Base-by-base conservation (phyloP, 2,797 vertebrate genomes). In the Amblyopsis hoosieri region DNA sequence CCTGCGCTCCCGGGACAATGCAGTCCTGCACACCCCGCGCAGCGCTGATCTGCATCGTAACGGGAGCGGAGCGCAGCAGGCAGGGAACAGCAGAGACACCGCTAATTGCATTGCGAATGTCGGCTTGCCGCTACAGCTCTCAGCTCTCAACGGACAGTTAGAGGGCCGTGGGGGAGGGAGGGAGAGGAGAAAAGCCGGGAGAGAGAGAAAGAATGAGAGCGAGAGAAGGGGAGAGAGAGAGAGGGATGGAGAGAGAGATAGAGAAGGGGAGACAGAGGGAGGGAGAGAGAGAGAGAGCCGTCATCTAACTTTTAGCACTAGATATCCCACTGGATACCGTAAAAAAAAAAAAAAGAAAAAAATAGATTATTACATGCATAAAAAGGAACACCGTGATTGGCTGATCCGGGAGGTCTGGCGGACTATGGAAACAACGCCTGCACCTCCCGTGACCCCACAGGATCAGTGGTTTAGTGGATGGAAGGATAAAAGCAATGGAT, bases 31-130 rank as follows among this genome's bases (percentile, higher is more conserved):
- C 66, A 31, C 62, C 64, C 45, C 60, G 53, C 77, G 66, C 75
- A 71, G 67, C 76, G 80, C 71, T 59, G 74, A 88, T 86, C 71
- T 83, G 66, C 77, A 76, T 87, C 54, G 79, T 72, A 83, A 86
- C 69, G 76, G 52, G 12, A 67, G 52, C 65, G 58, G 31, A 54
- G 71, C 72, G 72, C 61, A 53, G 70, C 66, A 71, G 70, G 66
- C 67, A 72, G 13, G 3, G 75, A 73, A 72, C 14, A 46, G 56
- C 19, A 57, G 49, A 61, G 33, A 12, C 29, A 12, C 15, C 33
- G 57, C 52, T 87, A 79, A 84, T 82, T 82, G 59, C 50, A 45
- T 52, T 15, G 61, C 69, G 59, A 56, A 75, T 5, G 3, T 12
- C 1, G 13, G 51, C 29, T 23, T 11, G 54, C 46, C 54, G 76